A percentile compares a stretch with the other conserved stretches of the same genome.
Evolutionary conservation across 2,797 vertebrate species (phyloP).

Genomic region (Rhabdomys pumilio): DNA sequence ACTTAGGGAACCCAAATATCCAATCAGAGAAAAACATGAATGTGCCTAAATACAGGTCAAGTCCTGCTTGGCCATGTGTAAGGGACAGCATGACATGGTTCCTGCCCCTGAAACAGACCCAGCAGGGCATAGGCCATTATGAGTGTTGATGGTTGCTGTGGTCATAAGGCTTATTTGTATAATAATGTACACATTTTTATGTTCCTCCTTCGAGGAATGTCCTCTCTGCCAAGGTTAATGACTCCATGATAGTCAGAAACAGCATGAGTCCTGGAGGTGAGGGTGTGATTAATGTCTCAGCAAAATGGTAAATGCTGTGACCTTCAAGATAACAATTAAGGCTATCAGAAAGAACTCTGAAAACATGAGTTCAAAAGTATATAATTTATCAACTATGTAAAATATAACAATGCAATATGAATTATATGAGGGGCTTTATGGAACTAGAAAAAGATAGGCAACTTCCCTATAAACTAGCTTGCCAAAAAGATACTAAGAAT

Average conservation of each 20-base stretch:
- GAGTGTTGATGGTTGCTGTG: background rate
- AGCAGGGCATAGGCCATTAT: background rate
- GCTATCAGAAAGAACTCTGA: background rate
- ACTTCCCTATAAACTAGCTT: background rate
- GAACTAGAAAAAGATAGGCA: background rate
- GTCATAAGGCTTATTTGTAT: background rate
- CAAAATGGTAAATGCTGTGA: background rate
- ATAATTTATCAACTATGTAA: background rate
- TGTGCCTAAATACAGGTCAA: accelerated
- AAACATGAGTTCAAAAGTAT: background rate
- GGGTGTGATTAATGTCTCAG: background rate
- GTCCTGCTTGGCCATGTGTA: too few relatives aligned
- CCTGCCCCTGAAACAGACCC: too few relatives aligned
- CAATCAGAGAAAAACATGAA: background rate
- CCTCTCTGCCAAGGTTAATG: background rate
- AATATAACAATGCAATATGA: background rate
- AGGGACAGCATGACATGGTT: too few relatives aligned
- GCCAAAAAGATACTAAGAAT: background rate
- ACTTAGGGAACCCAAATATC: background rate
- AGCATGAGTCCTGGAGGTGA: accelerated
- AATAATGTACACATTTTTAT: too few relatives aligned
- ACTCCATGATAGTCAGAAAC: background rate
- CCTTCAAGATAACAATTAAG: background rate
- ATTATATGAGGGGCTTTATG: background rate
- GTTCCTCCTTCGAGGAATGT: background rate